Evolutionary conservation across 2,113 vertebrate species (phyloP), one percentile per base, ranked within the genome.

Genomic region (Zootoca vivipara): DNA sequence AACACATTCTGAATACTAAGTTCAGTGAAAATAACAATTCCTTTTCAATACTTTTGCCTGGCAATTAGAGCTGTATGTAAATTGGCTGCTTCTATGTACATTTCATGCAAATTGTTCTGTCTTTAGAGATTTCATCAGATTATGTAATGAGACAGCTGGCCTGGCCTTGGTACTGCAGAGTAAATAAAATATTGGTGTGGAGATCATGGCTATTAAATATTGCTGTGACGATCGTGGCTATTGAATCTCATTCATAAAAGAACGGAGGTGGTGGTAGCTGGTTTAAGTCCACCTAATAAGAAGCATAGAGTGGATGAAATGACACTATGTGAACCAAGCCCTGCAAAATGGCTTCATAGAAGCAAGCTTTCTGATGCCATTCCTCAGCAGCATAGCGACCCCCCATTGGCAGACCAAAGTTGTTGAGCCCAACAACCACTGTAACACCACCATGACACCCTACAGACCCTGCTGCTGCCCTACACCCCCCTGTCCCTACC

Each of bases 1-100:
- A 58, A 0, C 0, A 40, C 62, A 56, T 78, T 80, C 56, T 90
- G 93, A 92, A 95, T 94, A 88, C 84, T 93, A 93, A 93, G n/a
- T 74, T 33, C 0, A 0, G 1, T 77, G 82, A 80, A 90, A 89
- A 89, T 12, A 28, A 74, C 42, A 80, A 33, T 7, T 82, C 72
- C 85, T 90, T 90, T 90, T 38, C 83, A 87, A 89, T 40, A 28
- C 38, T 86, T 82, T 82, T 85, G 35, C 70, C 90, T 89, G 78
- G 65, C 64, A 81, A 20, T 90, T 87, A 28, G 20, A 70, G 70
- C 77, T 77, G 22, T 30, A 79, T 74, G 52, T 65, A 88, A 89
- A 88, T 90, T 7, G 22, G 86, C 70, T 24, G 58, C 26, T 92
- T 85, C 56, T 0, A 0, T 33, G 5, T 74, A 5, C 7, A 10